Evolutionary conservation across 2,888 invertebrate genomes (phyloP).

Genomic region (Drosophila rubida): DNA sequence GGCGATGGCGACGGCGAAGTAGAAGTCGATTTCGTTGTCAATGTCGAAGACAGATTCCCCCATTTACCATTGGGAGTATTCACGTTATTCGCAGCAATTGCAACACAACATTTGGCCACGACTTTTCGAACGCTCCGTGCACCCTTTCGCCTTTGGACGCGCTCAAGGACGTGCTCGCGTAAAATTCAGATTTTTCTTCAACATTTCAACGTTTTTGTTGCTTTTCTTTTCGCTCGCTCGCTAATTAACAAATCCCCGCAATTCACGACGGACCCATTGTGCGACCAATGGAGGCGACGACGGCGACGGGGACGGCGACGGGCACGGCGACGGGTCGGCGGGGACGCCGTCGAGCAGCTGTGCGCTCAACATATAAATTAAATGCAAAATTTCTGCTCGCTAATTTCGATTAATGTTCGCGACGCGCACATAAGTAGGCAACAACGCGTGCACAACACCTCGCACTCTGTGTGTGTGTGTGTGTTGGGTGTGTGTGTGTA

Average conservation of each 20-base stretch:
- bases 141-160: constrained; percentile 5
- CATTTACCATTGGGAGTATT: constrained; percentile 26
- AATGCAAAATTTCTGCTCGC: constrained; percentile 14
- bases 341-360: neutral
- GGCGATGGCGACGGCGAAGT: neutral
- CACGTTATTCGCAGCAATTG: constrained; percentile 36
- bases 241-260: constrained; percentile 22
- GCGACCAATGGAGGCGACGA: constrained; percentile 1
- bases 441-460: constrained; percentile 48
- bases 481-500: neutral
- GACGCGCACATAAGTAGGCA: constrained; percentile 34
- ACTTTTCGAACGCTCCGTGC: constrained; percentile 2
- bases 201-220: neutral
- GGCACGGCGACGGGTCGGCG: constrained; percentile 2
- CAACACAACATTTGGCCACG: constrained; percentile 22
- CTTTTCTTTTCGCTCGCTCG: neutral
- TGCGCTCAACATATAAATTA: constrained; percentile 11
- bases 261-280: neutral
- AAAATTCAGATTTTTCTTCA: neutral
- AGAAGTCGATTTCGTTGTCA: neutral
- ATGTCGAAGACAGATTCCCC: neutral
- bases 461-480: neutral
- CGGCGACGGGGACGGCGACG: neutral
- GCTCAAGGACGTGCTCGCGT: constrained; percentile 32
- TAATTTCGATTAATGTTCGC: constrained; percentile 60